phyloP scores from a whole-genome alignment of 2,113 vertebrate species.

The Osmerus eperlanus region DNA sequence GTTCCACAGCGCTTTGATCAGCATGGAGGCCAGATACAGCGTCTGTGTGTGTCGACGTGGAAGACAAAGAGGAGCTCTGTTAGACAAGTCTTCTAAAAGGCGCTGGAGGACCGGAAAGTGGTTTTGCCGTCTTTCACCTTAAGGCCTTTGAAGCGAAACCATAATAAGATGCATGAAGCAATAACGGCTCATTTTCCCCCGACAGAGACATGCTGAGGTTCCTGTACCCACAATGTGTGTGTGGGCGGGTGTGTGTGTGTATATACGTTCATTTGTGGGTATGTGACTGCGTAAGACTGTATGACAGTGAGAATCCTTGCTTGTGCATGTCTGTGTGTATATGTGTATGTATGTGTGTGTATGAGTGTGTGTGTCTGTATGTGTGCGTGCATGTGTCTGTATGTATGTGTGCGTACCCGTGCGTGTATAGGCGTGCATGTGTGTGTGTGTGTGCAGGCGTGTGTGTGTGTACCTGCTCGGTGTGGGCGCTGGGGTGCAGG shows the following conservation, averaged over 20 bases:
- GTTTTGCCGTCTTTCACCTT: too few species aligned
- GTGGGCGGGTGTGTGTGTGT: background rate
- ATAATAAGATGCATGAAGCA: background rate
- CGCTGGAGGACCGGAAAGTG: too few species aligned
- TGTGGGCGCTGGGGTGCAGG: constrained; percentile 95
- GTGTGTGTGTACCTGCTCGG: constrained; percentile 86
- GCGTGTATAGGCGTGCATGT: too few species aligned
- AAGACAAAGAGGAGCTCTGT: constrained; percentile 1
- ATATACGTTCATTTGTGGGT: background rate
- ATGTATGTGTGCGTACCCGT: too few species aligned
- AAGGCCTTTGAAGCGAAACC: background rate
- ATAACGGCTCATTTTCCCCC: too few species aligned
- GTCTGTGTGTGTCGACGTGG: background rate
- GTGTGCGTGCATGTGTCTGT: too few species aligned
- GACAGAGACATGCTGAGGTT: too few species aligned
- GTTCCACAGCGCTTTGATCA: constrained; percentile 99
- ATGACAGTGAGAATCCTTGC: too few species aligned
- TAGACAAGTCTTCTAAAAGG: background rate
- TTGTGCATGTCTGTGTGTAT: too few species aligned
- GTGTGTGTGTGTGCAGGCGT: background rate
- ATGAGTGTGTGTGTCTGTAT: too few species aligned
- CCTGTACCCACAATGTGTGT: background rate
- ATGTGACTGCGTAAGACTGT: too few species aligned
- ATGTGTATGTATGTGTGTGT: too few species aligned
- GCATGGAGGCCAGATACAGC: constrained; percentile 96